Conservation (phyloP, 1,140 invertebrate genomes). For the Temnothorax curvispinosus region DNA sequence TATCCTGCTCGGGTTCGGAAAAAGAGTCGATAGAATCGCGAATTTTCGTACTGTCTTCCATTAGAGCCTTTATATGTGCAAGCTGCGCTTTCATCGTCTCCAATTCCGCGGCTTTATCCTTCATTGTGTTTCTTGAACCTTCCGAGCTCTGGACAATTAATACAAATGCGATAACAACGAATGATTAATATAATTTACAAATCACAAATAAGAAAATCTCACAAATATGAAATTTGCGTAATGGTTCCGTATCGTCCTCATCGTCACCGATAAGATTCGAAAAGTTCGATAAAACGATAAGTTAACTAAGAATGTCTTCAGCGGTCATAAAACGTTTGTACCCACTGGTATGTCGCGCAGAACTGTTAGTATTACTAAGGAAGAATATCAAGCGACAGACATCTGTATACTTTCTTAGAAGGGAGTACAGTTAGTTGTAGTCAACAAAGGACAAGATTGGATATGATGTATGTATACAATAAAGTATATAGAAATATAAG, state of each 20-base stretch:
- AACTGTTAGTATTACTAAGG: background rate
- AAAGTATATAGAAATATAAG: background rate
- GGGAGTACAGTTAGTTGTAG: background rate
- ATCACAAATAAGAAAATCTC: background rate
- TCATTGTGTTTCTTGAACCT: slow-evolving; percentile 69
- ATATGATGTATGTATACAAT: background rate
- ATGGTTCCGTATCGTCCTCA: too few relatives aligned
- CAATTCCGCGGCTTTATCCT: slow-evolving; percentile 81
- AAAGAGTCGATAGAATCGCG: slow-evolving; percentile 71
- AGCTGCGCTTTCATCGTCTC: slow-evolving; percentile 82
- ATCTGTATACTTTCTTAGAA: background rate
- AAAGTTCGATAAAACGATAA: background rate
- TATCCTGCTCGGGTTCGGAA: slow-evolving; percentile 75
- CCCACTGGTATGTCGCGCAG: background rate
- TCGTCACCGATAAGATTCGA: background rate
- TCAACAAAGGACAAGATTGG: background rate
- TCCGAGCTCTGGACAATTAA: slow-evolving; percentile 75
- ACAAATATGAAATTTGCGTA: background rate
- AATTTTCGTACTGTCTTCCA: slow-evolving; percentile 78
- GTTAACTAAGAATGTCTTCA: background rate
- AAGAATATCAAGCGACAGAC: background rate
- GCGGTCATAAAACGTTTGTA: background rate
- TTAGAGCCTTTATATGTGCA: slow-evolving; percentile 80
- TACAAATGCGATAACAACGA: background rate
- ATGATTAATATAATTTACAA: background rate